Evolutionary conservation across 2,888 invertebrate species (phyloP), one percentile per base, ranked within the genome.

Genomic region (Melolontha melolontha): DNA sequence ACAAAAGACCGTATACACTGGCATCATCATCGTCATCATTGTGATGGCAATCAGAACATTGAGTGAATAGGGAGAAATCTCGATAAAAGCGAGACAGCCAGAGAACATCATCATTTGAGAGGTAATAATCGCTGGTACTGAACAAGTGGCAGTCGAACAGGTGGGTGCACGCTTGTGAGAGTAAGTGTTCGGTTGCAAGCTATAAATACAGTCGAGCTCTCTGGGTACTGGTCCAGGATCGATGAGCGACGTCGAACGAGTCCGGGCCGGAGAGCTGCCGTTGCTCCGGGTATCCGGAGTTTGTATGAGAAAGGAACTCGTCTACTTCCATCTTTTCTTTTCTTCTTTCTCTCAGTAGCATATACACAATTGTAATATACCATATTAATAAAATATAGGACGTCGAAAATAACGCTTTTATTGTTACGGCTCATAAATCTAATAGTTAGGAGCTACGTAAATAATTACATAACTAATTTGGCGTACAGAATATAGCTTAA

Each of bases 121-220:
- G 44, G 41, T 59, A 59, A 59, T 59, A 59, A 59, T 11, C 41
- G 52, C 42, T 41, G 50, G 52, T 42, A 40, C 64, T 49, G 12
- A 59, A 66, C 66, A 59, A 66, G 67, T 62, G 67, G 52, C 54
- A 42, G 66, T 57, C 67, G 62, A 73, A 73, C 73, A 73, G 73
- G 73, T 73, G 73, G 73, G 71, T 66, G 69, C 73, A 73, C 73
- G 71, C 72, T 55, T 51, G 55, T 29, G 51, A 50, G 16, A 16
- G 71, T 68, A 62, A 71, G 68, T 68, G 71, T 74, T 74, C 73
- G 72, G 74, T 72, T 74, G 68, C 73, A 73, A 52, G 74, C 75
- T 75, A 75, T 75, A 75, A 75, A 75, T 75, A 75, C 72, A 73
- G 75, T 70, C 72, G 74, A 75, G 74, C 74, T 70, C 71, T 69